These are phyloP conservation scores for Thalassarche chlororhynchos DNA, from an alignment of 2,113 vertebrate species.

Conservation along the genomic window DNA sequence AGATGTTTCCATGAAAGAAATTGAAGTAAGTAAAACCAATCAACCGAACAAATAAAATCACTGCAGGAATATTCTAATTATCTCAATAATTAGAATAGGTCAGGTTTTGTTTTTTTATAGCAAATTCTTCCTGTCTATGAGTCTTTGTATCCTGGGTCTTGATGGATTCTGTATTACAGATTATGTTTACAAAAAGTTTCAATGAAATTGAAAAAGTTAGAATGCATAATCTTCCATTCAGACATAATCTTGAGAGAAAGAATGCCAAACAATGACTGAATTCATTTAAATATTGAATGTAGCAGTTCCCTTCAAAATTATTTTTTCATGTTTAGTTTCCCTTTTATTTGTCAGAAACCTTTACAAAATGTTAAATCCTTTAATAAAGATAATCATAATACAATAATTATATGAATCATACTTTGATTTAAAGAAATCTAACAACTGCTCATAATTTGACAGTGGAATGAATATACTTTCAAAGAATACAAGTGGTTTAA, in stretches of 20 bases:
- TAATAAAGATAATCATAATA: conserved; percentile 66
- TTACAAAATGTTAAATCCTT: conserved; percentile 52
- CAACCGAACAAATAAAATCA: background rate
- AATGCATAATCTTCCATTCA: conserved; percentile 33
- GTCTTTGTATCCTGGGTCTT: background rate
- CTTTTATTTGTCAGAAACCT: conserved; percentile 45
- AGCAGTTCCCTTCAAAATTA: conserved; percentile 6
- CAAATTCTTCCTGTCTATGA: background rate
- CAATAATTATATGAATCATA: conserved; percentile 66
- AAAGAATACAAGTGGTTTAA: conserved; percentile 38
- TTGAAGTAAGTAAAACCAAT: background rate
- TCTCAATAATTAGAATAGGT: background rate
- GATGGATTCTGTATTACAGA: conserved; percentile 9
- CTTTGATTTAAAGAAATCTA: conserved; percentile 63
- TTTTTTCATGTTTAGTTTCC: conserved; percentile 15
- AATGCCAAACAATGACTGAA: conserved; percentile 20
- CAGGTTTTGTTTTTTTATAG: background rate
- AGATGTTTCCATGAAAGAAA: background rate
- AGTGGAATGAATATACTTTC: conserved; percentile 29
- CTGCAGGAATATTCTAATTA: background rate
- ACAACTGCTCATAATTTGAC: conserved; percentile 35
- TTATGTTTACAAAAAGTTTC: conserved; percentile 47
- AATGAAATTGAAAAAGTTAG: conserved; percentile 21
- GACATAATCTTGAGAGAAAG: background rate
- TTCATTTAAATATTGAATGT: conserved; percentile 28